Conservation (phyloP, 2,888 invertebrate genomes). For the Drosophila colorata region DNA sequence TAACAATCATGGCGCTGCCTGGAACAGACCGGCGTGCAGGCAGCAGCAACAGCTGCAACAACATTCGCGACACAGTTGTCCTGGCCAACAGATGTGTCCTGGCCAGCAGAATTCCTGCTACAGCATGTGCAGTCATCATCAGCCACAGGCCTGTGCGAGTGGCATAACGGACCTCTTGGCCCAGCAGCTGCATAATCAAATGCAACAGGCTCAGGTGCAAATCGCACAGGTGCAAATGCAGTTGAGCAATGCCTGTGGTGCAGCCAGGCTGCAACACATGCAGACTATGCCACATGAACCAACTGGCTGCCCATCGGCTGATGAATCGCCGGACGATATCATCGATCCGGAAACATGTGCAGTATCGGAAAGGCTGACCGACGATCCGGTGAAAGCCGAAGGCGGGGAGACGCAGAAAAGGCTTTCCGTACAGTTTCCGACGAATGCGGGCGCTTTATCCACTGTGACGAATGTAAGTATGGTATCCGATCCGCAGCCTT, state of each 20-base stretch:
- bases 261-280: slow-evolving; percentile 7
- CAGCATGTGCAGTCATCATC: slow-evolving; percentile 3
- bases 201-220: slow-evolving; percentile 61
- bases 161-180: slow-evolving; percentile 57
- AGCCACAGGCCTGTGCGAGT: neutral
- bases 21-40: neutral
- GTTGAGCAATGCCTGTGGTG: slow-evolving; percentile 33
- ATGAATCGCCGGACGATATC: no score
- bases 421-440: neutral
- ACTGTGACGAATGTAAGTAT: neutral
- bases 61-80: neutral
- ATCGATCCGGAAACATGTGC: neutral
- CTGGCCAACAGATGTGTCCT: neutral
- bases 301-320: no score
- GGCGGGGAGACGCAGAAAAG: no score
- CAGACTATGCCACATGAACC: neutral
- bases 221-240: slow-evolving; percentile 62
- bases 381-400: neutral
- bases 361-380: neutral
- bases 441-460: neutral
- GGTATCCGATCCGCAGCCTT: no score
- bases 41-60: no score
- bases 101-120: neutral
- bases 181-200: slow-evolving; percentile 59
- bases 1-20: neutral